These are phyloP conservation scores for Ifrita kowaldi DNA, from an alignment of 2,113 vertebrate species.

Conservation along the genomic window DNA sequence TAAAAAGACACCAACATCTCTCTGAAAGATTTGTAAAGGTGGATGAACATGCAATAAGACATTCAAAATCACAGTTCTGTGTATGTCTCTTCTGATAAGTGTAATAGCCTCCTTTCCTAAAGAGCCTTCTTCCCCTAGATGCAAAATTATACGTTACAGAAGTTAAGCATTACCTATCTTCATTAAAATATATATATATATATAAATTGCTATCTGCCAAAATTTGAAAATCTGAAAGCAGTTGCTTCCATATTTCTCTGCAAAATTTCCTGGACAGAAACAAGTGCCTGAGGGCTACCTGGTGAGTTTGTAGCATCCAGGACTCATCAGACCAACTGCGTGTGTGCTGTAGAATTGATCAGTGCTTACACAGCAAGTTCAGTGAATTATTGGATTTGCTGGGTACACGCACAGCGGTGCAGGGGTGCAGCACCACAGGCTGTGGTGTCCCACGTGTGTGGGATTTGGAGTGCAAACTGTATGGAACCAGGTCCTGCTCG, in stretches of 20 bases:
- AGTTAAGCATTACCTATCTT: neutral
- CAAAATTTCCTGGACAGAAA: neutral
- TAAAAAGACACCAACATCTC: rapidly evolving
- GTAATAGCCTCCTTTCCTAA: neutral
- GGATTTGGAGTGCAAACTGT: neutral
- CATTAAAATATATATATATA: neutral
- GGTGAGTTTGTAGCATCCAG: neutral
- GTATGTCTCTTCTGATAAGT: neutral
- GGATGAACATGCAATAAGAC: neutral
- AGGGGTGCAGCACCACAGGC: neutral
- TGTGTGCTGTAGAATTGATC: neutral
- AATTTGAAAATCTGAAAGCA: neutral
- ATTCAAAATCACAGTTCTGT: neutral
- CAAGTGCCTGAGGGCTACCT: neutral
- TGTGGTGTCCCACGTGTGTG: rapidly evolving
- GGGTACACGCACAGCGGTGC: neutral
- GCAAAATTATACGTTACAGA: neutral
- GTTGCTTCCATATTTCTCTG: neutral
- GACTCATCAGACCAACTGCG: rapidly evolving
- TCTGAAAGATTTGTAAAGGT: neutral
- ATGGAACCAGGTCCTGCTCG: neutral
- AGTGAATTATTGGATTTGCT: neutral
- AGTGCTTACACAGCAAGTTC: neutral
- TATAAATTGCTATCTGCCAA: neutral
- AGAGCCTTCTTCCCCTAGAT: neutral